A percentile compares a stretch with the other conserved stretches of the same genome.
These are phyloP conservation scores for Lampris incognitus DNA, from an alignment of 2,113 vertebrate species.

Conservation along the genomic window DNA sequence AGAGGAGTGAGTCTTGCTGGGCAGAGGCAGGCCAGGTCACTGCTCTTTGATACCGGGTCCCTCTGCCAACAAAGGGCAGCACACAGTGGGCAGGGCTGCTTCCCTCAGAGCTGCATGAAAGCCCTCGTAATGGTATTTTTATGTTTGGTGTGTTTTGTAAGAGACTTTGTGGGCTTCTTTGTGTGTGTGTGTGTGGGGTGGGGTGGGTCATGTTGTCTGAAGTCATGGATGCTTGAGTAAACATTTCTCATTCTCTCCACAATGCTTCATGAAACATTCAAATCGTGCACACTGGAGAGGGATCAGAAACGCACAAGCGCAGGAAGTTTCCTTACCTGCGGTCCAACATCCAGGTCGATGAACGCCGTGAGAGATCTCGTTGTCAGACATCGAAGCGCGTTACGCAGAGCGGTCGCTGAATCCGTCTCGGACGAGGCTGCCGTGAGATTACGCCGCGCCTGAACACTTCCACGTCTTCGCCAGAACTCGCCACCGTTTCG, in stretches of 20 bases:
- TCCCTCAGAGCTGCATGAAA: conserved; percentile 79
- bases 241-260: too few species aligned
- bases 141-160: conserved; percentile 66
- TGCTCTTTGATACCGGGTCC: conserved; percentile 89
- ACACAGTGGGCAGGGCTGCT: conserved; percentile 83
- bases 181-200: conserved; percentile 1
- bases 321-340: too few species aligned
- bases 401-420: too few species aligned
- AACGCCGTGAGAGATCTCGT: too few species aligned
- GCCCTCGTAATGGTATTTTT: conserved; percentile 73
- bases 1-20: conserved; percentile 84
- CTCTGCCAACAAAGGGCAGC: conserved; percentile 87
- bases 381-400: too few species aligned
- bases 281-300: too few species aligned
- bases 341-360: too few species aligned
- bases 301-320: too few species aligned
- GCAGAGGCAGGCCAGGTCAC: conserved; percentile 87
- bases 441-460: too few species aligned
- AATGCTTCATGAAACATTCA: too few species aligned
- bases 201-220: neutral
- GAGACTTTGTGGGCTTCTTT: conserved; percentile 66
- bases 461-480: neutral
- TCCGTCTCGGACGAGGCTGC: too few species aligned
- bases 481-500: conserved; percentile 25
- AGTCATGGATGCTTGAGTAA: neutral